Evolutionary conservation across 2,113 vertebrate species (phyloP).

Genomic region (Menura novaehollandiae): DNA sequence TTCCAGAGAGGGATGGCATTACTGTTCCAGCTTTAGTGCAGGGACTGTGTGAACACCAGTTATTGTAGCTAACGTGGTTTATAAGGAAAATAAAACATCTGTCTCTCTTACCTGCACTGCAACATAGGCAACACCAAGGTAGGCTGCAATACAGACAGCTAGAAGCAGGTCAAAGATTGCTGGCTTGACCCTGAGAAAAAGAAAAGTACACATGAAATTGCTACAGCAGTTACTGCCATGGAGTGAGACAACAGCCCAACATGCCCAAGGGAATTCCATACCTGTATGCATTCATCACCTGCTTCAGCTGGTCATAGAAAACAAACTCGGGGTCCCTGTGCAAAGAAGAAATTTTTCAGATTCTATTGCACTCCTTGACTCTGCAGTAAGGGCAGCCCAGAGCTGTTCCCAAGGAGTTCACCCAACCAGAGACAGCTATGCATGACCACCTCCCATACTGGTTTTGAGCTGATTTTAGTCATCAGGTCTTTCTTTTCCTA

Average conservation of each 20-base stretch:
- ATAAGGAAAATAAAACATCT: neutral
- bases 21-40: neutral
- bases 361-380: neutral
- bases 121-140: constrained; percentile 90
- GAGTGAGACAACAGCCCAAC: neutral
- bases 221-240: neutral
- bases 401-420: neutral
- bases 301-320: constrained; percentile 98
- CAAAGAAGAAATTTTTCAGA: constrained; percentile 7
- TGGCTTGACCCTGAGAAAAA: constrained; percentile 87
- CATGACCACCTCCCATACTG: neutral
- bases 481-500: neutral
- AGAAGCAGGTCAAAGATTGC: constrained; percentile 97
- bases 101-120: constrained; percentile 85
- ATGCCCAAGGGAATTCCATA: constrained; percentile 14
- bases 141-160: constrained; percentile 92
- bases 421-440: neutral
- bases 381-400: neutral
- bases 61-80: neutral
- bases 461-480: neutral
- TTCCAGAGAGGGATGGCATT: neutral
- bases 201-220: neutral
- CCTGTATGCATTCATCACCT: constrained; percentile 99
- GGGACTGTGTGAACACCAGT: neutral
- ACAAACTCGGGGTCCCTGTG: constrained; percentile 96